Percentiles rank a stretch among this genome's conserved stretches.
Conservation (phyloP, 2,113 vertebrate species). For the Triplophysa tibetana region DNA sequence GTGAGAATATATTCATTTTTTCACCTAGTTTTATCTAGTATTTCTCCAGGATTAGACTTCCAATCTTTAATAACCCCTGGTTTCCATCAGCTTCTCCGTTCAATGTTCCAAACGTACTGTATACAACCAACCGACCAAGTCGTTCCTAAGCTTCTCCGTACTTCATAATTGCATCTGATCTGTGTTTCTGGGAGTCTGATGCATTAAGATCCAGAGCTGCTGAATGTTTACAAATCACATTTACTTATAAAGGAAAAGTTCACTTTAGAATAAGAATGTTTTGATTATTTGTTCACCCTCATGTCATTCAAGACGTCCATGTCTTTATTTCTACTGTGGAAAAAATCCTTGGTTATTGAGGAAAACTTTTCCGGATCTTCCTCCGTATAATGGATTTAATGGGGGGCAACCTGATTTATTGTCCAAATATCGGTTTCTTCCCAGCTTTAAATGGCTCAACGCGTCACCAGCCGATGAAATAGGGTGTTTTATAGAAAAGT, state of each 20-base stretch:
- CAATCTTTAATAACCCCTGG: constrained; percentile 41
- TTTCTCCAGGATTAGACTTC: constrained; percentile 44
- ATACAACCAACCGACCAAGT: not conserved
- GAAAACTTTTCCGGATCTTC: too few species aligned
- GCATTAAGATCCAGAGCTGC: constrained; percentile 68
- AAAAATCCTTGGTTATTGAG: too few species aligned
- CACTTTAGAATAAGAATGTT: too few species aligned
- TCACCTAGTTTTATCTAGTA: constrained; percentile 25
- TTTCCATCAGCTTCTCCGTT: constrained; percentile 1
- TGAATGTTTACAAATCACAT: constrained; percentile 65
- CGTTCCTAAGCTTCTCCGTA: constrained; percentile 22
- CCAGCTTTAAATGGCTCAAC: too few species aligned
- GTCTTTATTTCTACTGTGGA: too few species aligned
- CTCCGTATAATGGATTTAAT: too few species aligned
- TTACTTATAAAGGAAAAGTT: constrained; percentile 31
- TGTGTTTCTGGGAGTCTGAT: constrained; percentile 53
- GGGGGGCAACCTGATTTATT: too few species aligned
- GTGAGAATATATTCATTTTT: not conserved
- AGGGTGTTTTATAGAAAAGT: too few species aligned
- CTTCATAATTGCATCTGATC: constrained; percentile 67
- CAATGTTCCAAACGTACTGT: not conserved
- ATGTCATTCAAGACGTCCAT: too few species aligned
- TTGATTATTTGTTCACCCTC: too few species aligned
- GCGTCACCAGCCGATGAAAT: too few species aligned
- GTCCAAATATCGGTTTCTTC: too few species aligned